phyloP scores from a whole-genome alignment of 2,113 vertebrate species.

The Pseudolaguvia tuberculata region DNA sequence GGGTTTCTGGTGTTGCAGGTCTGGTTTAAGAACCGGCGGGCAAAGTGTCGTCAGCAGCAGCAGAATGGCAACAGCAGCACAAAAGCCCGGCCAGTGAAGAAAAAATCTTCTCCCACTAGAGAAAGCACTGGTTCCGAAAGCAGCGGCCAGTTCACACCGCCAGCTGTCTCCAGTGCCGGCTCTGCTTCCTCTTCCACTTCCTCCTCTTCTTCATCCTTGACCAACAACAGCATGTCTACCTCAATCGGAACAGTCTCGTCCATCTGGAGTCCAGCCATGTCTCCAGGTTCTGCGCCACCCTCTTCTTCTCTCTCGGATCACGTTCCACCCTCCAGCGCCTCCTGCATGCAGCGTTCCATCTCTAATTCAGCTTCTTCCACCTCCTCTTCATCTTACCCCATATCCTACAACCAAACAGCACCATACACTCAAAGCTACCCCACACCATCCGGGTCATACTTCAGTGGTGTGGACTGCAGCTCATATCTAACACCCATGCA shows the following conservation, averaged over 20 bases:
- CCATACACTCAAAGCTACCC: conserved; percentile 91
- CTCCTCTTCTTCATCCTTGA: conserved; percentile 74
- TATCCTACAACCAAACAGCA: conserved; percentile 88
- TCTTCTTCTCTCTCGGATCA: conserved; percentile 78
- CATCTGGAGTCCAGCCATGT: conserved; percentile 97
- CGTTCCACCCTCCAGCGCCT: conserved; percentile 76
- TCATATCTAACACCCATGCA: conserved; percentile 96
- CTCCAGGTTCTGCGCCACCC: conserved; percentile 76
- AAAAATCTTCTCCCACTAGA: conserved; percentile 88
- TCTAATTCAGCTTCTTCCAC: conserved; percentile 60
- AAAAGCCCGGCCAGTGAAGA: conserved; percentile 90
- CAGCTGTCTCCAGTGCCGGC: conserved; percentile 85
- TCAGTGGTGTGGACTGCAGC: conserved; percentile 91
- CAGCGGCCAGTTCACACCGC: conserved; percentile 95
- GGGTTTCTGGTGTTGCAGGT: conserved; percentile 68
- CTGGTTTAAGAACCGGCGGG: conserved; percentile 93
- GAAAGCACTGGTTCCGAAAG: conserved; percentile 95
- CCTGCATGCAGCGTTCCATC: conserved; percentile 93
- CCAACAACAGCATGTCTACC: conserved; percentile 69
- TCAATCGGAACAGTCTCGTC: conserved; percentile 85
- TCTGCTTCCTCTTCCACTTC: conserved; percentile 81
- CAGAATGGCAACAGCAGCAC: conserved; percentile 82
- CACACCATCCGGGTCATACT: conserved; percentile 85
- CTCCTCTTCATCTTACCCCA: conserved; percentile 80
- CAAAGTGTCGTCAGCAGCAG: conserved; percentile 88